Evolutionary conservation across 2,888 invertebrate species (phyloP).

Genomic region (Salticus scenicus): DNA sequence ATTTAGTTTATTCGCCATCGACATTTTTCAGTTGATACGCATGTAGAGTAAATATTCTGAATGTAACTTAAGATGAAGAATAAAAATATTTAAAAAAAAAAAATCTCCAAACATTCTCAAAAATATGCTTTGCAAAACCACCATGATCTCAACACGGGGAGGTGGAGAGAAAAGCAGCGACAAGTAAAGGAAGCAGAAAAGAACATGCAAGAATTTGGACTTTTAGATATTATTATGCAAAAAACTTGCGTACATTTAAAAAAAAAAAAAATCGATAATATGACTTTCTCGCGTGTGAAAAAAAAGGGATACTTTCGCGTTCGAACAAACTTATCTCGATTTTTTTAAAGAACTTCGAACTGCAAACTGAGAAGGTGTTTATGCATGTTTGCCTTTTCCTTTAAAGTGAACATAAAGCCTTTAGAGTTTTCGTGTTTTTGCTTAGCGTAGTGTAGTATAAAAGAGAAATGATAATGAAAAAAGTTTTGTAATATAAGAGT

Average conservation of each 20-base stretch:
- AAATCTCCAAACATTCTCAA: background rate
- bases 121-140: background rate
- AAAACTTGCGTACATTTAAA: background rate
- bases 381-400: background rate
- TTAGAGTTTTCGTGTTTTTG: too few relatives aligned
- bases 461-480: too few relatives aligned
- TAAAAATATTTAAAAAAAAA: too few relatives aligned
- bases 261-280: background rate
- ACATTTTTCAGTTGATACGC: background rate
- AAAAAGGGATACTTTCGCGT: background rate
- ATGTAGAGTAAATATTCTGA: constrained; percentile 1
- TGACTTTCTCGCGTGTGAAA: background rate
- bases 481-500: too few relatives aligned
- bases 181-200: background rate
- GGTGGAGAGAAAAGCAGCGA: background rate
- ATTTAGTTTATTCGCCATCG: background rate
- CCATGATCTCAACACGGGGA: background rate
- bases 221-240: background rate
- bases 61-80: too few relatives aligned
- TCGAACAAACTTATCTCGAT: background rate
- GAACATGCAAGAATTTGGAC: background rate
- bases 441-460: too few relatives aligned
- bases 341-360: background rate
- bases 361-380: background rate
- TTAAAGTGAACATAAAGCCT: too few relatives aligned